Evolutionary conservation across 1,140 invertebrate species (phyloP), one percentile per base, ranked within the genome.

Genomic region (Scaptomyza graminum): DNA sequence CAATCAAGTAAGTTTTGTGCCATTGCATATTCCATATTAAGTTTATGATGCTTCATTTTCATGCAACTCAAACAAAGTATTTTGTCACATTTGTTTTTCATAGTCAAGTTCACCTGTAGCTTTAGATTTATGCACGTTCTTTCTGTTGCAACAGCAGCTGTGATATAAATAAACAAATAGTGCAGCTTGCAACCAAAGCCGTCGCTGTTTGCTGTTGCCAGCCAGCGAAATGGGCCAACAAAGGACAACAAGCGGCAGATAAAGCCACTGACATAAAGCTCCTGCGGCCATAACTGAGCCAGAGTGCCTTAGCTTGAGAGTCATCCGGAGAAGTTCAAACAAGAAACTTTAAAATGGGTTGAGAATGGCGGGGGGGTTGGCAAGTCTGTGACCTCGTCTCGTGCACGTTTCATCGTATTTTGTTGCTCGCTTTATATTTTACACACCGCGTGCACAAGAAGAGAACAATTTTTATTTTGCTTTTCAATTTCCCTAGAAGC

Each of bases 401-500:
- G 37, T 46, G 12, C 9, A 25, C 22, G 46, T 62, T 55, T 34
- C 49, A 18, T 22, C n/a, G 28, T 31, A 31, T 31, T 31, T 31
- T 31, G 7, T 50, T 31, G 18, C 18, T 65, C 46, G 11, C 12
- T 44, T 28, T 22, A 51, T 63, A 72, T 70, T 28, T 63, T 63
- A 47, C 63, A 61, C 60, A 49, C 37, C 60, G 47, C 55, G 69
- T 78, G 75, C 18, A 66, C 37, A n/a, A 5, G 37, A 41, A 3
- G 12, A 56, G 31, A 31, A 31, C 2, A 67, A 71, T 72, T 75
- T 37, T 79, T 66, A 81, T 34, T 34, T 34, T 34, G 7, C 6
- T 81, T 85, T 85, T 85, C 74, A 80, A 85, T 87, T 81, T 85
- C 81, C 81, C 75, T 66, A 65, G 74, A 68, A 65, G 70, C 66